Evolutionary conservation across 2,888 invertebrate species (phyloP).

Genomic region (Choristoneura rosaceana): DNA sequence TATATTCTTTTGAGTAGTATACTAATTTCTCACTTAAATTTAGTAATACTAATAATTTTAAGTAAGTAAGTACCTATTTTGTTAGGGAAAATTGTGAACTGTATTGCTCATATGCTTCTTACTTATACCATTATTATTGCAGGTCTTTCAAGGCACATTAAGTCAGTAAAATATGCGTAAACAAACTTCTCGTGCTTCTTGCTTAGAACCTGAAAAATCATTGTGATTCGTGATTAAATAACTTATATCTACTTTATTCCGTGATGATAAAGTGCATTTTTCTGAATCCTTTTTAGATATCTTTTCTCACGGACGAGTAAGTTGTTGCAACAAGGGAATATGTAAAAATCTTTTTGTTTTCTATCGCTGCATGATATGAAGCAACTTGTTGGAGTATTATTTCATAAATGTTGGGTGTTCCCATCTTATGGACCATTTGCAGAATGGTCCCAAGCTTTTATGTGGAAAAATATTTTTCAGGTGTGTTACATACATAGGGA

Average conservation of each 20-base stretch:
- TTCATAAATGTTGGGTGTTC: not conserved
- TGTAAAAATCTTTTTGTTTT: conserved; percentile 46
- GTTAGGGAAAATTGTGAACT: not conserved
- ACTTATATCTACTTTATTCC: conserved; percentile 13
- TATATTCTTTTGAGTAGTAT: too few species aligned
- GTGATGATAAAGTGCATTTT: conserved; percentile 19
- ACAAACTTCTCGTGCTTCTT: not conserved
- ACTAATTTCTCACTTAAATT: too few species aligned
- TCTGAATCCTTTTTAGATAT: conserved; percentile 57
- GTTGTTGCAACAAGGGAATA: conserved; percentile 62
- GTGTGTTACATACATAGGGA: too few species aligned
- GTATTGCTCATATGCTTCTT: too few species aligned
- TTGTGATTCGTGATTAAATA: conserved; percentile 6
- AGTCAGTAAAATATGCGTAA: conserved; percentile 18
- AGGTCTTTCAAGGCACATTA: not conserved
- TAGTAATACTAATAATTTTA: too few species aligned
- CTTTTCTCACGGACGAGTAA: conserved; percentile 74
- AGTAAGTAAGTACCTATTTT: too few species aligned
- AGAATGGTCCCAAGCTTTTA: too few species aligned
- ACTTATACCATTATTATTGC: not conserved
- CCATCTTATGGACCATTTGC: too few species aligned
- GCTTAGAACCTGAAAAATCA: not conserved
- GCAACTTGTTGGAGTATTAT: conserved; percentile 5
- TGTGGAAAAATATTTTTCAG: too few species aligned
- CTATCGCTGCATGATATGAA: not conserved